Percentiles rank a stretch among this genome's conserved stretches.
phyloP scores from a whole-genome alignment of 2,888 invertebrate species.

The Schizotus pectinicornis region DNA sequence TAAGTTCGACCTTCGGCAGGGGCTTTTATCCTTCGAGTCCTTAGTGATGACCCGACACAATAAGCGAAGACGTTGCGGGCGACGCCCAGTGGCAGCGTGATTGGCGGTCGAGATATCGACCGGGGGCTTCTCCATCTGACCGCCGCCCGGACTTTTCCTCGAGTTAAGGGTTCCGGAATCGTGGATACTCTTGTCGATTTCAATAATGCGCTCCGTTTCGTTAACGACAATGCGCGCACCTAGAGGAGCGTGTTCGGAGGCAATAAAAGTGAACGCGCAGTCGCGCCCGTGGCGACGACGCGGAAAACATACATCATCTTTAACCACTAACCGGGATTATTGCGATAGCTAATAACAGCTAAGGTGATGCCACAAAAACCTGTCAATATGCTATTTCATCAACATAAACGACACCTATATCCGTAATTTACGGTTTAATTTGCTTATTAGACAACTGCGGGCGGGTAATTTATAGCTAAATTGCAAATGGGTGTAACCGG shows the following conservation, averaged over 20 bases:
- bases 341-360: too few relatives aligned
- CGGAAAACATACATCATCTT: slow-evolving; percentile 26
- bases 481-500: too few relatives aligned
- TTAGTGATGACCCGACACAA: slow-evolving; percentile 24
- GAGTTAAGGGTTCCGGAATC: slow-evolving; percentile 2
- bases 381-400: slow-evolving; percentile 24
- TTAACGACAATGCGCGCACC: too few relatives aligned
- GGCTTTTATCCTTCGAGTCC: slow-evolving; percentile 27
- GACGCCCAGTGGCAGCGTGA: slow-evolving; percentile 30
- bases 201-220: slow-evolving; percentile 7
- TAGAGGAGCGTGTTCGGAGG: slow-evolving; percentile 27
- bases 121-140: slow-evolving; percentile 10
- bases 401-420: slow-evolving; percentile 22
- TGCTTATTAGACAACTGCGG: too few relatives aligned
- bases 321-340: not conserved
- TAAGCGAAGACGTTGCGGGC: slow-evolving; percentile 25
- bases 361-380: slow-evolving; percentile 6
- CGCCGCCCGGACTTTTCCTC: slow-evolving; percentile 2
- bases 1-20: slow-evolving; percentile 39
- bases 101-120: slow-evolving; percentile 31
- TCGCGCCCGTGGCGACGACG: slow-evolving; percentile 24
- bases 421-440: not conserved
- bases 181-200: not conserved
- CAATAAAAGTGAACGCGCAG: slow-evolving; percentile 28
- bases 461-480: too few relatives aligned